Base-by-base conservation (phyloP, 2,113 vertebrate genomes). In the Ceyx margarethae region DNA sequence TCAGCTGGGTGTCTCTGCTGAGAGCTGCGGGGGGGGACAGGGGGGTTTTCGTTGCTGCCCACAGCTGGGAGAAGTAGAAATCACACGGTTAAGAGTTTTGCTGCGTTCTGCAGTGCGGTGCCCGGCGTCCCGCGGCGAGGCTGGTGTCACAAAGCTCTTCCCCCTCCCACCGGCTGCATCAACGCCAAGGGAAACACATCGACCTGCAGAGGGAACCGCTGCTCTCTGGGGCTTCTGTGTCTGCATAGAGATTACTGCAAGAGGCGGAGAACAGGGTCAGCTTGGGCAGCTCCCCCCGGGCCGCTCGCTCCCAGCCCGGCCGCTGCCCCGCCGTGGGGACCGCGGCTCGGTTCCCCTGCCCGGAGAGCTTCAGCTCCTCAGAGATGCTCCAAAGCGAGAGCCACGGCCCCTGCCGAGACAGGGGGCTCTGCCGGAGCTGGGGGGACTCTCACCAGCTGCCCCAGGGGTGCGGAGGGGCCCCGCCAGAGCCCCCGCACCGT, bases 171-270 rank as follows among this genome's bases (percentile, higher is more conserved):
- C 56, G 48, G 93, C 91, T 84, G 90, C 89, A 81, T 95, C 62
- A 85, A 91, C 81, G 50, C 91, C 86, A 93, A 81, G 94, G 94
- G 95, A 95, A 89, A 89, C 90, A 90, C 81, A 73, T 95, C 84
- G 31, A 87, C 95, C 95, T 64, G 96, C 93, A 89, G 84, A 91
- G 91, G 81, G 77, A 95, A 78, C 90, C 31, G 43, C 95, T 95
- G 58, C 76, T 96, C 94, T 97, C 96, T 74, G 80, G 91, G 95
- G 90, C 87, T 88, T 95, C 93, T 69, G 94, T 85, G 92, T 91
- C 96, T 97, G 97, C 97, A 96, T 96, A 97, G 98, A 95, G 92
- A 90, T 98, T 98, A 98, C 98, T 98, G 97, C 33, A 93, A 93
- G 62, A 85, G 69, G 90, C 57, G 81, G 89, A 88, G 81, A 91